Evolutionary conservation across 2,888 invertebrate genomes (phyloP), one percentile per base, ranked within the genome.

Genomic region (Strigamia maritima): DNA sequence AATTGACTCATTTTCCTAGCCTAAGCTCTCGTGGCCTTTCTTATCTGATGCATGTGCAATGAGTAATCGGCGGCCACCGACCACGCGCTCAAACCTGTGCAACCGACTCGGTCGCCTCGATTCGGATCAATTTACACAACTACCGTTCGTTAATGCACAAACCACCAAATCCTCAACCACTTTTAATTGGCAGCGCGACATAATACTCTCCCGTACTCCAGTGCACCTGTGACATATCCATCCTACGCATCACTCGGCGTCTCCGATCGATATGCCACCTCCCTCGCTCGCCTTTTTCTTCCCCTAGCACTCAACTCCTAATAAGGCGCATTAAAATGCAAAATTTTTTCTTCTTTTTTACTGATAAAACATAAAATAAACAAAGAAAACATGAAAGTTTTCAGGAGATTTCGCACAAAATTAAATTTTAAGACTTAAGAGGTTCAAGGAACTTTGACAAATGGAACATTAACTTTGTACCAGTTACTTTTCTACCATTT

Each of bases 1-100:
- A 60, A 60, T 60, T 60, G 60, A 60, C 60, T 60, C 60, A 60
- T 60, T 49, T 49, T 60, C 60, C 22, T 19, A n/a, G 60, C 60
- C 60, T 60, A 10, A 10, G 16, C 8, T 60, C 60, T 19, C 60
- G 24, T 60, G 60, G 60, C 24, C 60, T 60, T 60, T 60, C 60
- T 60, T 60, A 60, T 60, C 60, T 22, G 60, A 60, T 60, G 60
- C 60, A 60, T 60, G 24, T 4, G n/a, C 60, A 60, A 60, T 60
- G 60, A 60, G 60, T 19, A 60, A 60, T 19, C 19, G 60, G 2
- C 19, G 60, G 24, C 60, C 60, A 60, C 60, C 60, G 60, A 60
- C 60, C 60, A 60, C 60, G 60, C 10, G 31, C 31, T 31, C 24
- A 24, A 60, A 60, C 19, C 24, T 24, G 60, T 60, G 40, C 40